Evolutionary conservation across 2,888 invertebrate genomes (phyloP).

Genomic region (Phytoseiulus persimilis): DNA sequence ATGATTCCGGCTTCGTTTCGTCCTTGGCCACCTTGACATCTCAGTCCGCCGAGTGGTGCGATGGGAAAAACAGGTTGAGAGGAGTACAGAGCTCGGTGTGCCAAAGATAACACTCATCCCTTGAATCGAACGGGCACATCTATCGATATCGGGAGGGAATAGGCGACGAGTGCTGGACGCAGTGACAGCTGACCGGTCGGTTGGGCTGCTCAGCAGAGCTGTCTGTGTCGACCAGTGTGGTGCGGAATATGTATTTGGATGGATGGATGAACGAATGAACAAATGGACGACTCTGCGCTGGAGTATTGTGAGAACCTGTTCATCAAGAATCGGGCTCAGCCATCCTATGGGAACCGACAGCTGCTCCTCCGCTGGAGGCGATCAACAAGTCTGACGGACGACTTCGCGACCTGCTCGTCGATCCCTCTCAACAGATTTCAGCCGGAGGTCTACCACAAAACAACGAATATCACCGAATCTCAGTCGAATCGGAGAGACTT

Average conservation of each 20-base stretch:
- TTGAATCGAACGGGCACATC: background rate
- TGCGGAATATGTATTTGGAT: background rate
- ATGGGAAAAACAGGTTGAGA: background rate
- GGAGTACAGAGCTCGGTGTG: background rate
- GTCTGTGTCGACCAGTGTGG: background rate
- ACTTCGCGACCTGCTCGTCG: background rate
- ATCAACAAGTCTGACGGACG: background rate
- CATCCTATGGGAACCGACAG: background rate
- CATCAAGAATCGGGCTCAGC: background rate
- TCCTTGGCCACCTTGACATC: background rate
- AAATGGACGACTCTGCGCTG: background rate
- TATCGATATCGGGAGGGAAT: background rate
- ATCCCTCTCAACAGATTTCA: background rate
- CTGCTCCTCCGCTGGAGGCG: background rate
- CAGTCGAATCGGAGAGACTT: no score
- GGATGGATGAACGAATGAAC: background rate
- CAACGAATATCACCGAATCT: no score
- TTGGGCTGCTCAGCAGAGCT: background rate
- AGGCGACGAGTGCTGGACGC: background rate
- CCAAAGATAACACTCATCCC: background rate
- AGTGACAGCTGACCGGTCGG: background rate
- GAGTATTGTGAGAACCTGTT: background rate
- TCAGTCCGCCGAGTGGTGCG: background rate
- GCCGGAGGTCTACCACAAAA: no score
- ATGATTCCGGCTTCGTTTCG: background rate